Percentiles rank a stretch among this genome's conserved stretches.
These are phyloP conservation scores for Oryzaephilus surinamensis DNA, from an alignment of 1,140 invertebrate species.

Conservation along the genomic window DNA sequence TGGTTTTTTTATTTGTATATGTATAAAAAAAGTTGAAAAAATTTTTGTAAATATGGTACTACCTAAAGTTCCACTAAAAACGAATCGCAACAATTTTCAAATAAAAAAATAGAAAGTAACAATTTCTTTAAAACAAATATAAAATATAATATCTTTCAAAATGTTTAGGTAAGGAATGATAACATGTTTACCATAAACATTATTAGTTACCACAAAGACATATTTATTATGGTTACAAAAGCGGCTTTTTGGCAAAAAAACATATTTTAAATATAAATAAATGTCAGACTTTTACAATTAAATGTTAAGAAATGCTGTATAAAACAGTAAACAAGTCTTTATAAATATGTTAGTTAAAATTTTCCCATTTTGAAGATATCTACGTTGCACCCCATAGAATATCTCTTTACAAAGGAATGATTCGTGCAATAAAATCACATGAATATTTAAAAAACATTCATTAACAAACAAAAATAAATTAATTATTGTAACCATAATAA, in stretches of 20 bases:
- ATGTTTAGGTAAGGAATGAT: constrained; percentile 22
- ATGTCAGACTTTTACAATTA: constrained; percentile 20
- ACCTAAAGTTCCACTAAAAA: neutral
- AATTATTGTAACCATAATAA: too few relatives aligned
- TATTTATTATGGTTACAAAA: constrained; percentile 26
- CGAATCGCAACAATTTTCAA: neutral
- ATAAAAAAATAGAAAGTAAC: neutral
- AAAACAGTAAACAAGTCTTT: neutral
- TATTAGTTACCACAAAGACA: constrained; percentile 5
- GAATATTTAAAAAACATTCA: too few relatives aligned
- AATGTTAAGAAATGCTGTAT: too few relatives aligned
- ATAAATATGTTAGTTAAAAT: too few relatives aligned
- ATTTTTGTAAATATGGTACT: too few relatives aligned
- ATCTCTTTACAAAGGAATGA: constrained; percentile 12
- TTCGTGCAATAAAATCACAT: constrained; percentile 16
- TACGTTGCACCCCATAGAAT: constrained; percentile 16
- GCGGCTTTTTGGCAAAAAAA: constrained; percentile 17
- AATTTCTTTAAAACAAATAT: constrained; percentile 9
- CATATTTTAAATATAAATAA: constrained; percentile 14
- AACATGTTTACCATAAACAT: constrained; percentile 17
- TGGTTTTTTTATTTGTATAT: neutral
- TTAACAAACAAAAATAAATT: too few relatives aligned
- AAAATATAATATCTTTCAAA: constrained; percentile 10
- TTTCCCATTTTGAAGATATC: constrained; percentile 3
- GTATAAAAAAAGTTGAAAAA: neutral